Evolutionary conservation across 2,888 invertebrate genomes (phyloP).

Genomic region (Isotomurus palustris): DNA sequence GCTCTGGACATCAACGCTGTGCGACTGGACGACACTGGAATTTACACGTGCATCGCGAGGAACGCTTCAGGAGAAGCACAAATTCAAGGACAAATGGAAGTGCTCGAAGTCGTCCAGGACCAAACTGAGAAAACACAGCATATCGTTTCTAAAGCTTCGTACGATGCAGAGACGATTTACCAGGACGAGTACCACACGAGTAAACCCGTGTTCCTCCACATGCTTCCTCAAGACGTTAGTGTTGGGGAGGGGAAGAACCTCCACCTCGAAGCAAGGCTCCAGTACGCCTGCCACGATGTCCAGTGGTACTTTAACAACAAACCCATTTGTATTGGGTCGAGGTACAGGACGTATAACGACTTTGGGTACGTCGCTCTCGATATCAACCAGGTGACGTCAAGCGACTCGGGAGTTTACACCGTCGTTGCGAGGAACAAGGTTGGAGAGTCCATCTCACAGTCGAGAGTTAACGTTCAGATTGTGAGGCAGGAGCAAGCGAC

Average conservation of each 20-base stretch:
- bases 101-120: slow-evolving; percentile 18
- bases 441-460: slow-evolving; percentile 86
- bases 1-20: slow-evolving; percentile 92
- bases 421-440: slow-evolving; percentile 87
- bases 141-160: slow-evolving; percentile 11
- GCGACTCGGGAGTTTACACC: slow-evolving; percentile 93
- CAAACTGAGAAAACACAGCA: slow-evolving; percentile 17
- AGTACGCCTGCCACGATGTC: slow-evolving; percentile 83
- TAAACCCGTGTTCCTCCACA: slow-evolving; percentile 19
- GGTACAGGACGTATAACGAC: slow-evolving; percentile 92
- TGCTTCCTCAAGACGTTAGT: slow-evolving; percentile 56
- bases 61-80: slow-evolving; percentile 34
- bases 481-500: neutral
- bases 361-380: slow-evolving; percentile 96
- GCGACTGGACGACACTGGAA: slow-evolving; percentile 85
- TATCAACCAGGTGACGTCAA: slow-evolving; percentile 86
- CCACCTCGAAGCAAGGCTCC: slow-evolving; percentile 83
- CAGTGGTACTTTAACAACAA: slow-evolving; percentile 71
- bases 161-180: slow-evolving; percentile 9
- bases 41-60: slow-evolving; percentile 85
- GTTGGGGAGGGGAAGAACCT: slow-evolving; percentile 84
- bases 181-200: slow-evolving; percentile 20
- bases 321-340: slow-evolving; percentile 76
- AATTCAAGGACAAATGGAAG: slow-evolving; percentile 24
- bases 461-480: slow-evolving; percentile 64